Conservation (phyloP, 2,113 vertebrate species). For the Tinamus guttatus region DNA sequence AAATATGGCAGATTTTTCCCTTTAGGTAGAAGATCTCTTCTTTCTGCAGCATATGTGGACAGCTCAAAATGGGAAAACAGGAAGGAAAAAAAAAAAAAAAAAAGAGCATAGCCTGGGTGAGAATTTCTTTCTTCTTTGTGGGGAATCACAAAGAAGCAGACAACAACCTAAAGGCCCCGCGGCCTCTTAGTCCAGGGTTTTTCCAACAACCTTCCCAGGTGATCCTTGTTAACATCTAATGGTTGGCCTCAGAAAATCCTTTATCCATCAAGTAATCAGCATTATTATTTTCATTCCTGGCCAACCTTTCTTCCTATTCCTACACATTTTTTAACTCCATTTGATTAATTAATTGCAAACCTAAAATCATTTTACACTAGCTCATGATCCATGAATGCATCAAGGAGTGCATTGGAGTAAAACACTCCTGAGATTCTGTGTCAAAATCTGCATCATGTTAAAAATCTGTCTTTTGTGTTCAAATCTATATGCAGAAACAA, state of each 20-base stretch:
- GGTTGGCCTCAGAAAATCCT: too few species aligned
- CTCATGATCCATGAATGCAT: background rate
- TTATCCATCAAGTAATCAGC: too few species aligned
- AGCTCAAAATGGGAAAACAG: constrained; percentile 87
- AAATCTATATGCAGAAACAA: background rate
- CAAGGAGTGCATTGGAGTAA: background rate
- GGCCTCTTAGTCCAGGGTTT: too few species aligned
- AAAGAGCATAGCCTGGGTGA: constrained; percentile 86
- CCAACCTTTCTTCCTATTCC: too few species aligned
- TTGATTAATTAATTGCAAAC: background rate
- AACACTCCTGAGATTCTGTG: background rate
- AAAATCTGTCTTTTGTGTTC: background rate
- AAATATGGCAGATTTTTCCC: constrained; percentile 13
- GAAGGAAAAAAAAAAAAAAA: constrained; percentile 81
- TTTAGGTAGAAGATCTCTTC: constrained; percentile 86
- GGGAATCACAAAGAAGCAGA: too few species aligned
- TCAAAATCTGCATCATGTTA: background rate
- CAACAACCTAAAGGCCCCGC: too few species aligned
- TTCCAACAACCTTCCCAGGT: too few species aligned
- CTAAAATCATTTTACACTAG: background rate
- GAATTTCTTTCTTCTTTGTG: constrained; percentile 15
- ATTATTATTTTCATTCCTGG: too few species aligned
- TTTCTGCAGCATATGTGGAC: constrained; percentile 89
- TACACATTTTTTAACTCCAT: background rate
- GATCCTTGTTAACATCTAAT: too few species aligned